Evolutionary conservation across 1,140 invertebrate genomes (phyloP), one percentile per base, ranked within the genome.

Genomic region (Metaphire vulgaris): DNA sequence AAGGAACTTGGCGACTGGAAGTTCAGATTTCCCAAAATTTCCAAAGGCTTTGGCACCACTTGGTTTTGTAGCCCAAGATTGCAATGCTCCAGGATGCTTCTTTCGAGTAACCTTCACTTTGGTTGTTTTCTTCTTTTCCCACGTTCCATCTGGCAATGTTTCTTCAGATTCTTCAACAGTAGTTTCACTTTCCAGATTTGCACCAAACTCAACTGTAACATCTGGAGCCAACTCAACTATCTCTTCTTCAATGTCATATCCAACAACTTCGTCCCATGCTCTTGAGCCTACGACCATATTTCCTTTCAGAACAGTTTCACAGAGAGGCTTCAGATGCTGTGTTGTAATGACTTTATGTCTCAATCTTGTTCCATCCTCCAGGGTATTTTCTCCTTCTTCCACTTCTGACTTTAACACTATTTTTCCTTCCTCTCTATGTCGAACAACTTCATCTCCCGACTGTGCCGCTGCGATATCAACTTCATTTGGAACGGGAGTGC

Each of bases 101-200:
- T 71, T 71, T 31, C 69, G 30, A 0, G 26, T 28, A n/a, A 74
- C 41, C 41, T 69, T 74, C 26, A 71, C 41, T 30, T 28, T 65
- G 0, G 34, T 74, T n/a, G 69, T 56, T 33, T 74, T 77, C 33
- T 34, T 67, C 32, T 67, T 74, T 30, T 74, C 66, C 76, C 76
- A 77, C 6, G 72, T 74, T 16, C 76, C 76, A 74, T 74, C 66
- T 28, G 72, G 64, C 1, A 69, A 32, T 0, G 71, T 77, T 34
- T 74, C 72, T 1, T 77, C 72, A 28, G 70, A 74, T 69, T 76
- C 75, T n/a, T 68, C 32, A 31, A 68, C 65, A 6, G 30, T 75
- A 1, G 1, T 75, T 64, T 73, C 72, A 26, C 72, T 73, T 73
- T 73, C 72, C 16, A 73, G 34, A 41, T 73, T 34, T n/a, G 72